Base-by-base conservation (phyloP, 1,140 invertebrate species). In the Sipha flava region DNA sequence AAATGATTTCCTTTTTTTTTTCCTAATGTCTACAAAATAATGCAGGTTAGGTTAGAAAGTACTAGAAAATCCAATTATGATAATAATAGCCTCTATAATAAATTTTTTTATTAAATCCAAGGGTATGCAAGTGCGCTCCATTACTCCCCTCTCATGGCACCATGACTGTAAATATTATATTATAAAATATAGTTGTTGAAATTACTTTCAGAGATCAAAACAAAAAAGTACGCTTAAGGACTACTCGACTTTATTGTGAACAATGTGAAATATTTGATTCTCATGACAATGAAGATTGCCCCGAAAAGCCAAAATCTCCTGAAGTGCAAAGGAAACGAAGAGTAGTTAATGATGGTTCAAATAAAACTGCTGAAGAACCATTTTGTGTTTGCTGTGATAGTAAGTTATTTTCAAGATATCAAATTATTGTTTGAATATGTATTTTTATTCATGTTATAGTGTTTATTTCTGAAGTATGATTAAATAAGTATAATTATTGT, bases 231-330 rank as follows among this genome's bases (percentile, higher is more conserved):
- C 49, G 34, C 23, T 26, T 86, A 77, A 86, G 89, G 6, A 88
- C 93, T 21, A 92, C 93, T 31, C 90, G 97, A 62, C 86, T 96
- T 82, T 98, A 95, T 87, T 98, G 97, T 88, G 97, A 98, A 88
- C 98, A 98, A 83, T 98, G 97, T 87, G 97, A 98, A 87, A 88
- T 92, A 84, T 98, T 98, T 88, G 97, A 98, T 87, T 87, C 91
- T 77, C 97, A 99, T 84, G 96, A 98, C 85, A 98, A 97, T 0
- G 95, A 98, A 85, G 97, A 98, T 86, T 98, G 97, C 87, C 96
- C 96, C 43, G 34, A 77, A 43, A 77, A 77, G 59, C 73, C 73
- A 40, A 52, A 77, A 40, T 77, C 73, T 37, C 73, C 73, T 43
- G 59, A 77, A 43, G 16, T 59, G 14, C 34, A 77, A n/a, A 26